phyloP scores from a whole-genome alignment of 2,113 vertebrate species.

The Acanthisitta chloris region DNA sequence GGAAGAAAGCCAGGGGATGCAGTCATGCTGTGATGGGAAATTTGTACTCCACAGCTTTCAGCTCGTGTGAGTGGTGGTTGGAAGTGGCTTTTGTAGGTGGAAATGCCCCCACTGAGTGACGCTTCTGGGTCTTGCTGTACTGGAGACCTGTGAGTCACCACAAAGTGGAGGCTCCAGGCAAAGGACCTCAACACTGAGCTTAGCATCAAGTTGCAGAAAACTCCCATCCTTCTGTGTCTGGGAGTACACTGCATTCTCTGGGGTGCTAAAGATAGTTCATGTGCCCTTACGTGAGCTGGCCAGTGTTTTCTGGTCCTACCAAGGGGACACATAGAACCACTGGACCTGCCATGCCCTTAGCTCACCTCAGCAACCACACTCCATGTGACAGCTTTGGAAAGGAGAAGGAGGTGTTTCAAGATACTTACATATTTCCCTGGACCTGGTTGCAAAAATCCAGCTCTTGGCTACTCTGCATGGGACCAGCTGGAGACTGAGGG shows the following conservation, averaged over 20 bases:
- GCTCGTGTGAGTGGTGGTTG: rapidly evolving
- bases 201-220: background rate
- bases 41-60: background rate
- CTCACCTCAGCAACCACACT: background rate
- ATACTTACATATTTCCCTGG: background rate
- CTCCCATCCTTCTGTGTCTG: background rate
- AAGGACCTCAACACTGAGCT: background rate
- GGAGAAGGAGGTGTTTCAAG: background rate
- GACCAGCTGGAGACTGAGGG: background rate
- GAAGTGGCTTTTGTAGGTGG: background rate
- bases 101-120: rapidly evolving
- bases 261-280: background rate
- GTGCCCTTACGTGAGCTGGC: background rate
- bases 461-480: background rate
- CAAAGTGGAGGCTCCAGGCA: rapidly evolving
- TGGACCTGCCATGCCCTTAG: background rate
- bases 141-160: too few relatives aligned
- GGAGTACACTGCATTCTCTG: background rate
- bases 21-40: background rate
- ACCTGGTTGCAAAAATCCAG: background rate
- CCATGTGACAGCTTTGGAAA: background rate
- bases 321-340: background rate
- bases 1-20: constrained; percentile 13
- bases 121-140: rapidly evolving
- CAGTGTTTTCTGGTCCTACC: background rate